Conservation (phyloP, 2,797 vertebrate genomes). For the Mormyrus hasselquistii region DNA sequence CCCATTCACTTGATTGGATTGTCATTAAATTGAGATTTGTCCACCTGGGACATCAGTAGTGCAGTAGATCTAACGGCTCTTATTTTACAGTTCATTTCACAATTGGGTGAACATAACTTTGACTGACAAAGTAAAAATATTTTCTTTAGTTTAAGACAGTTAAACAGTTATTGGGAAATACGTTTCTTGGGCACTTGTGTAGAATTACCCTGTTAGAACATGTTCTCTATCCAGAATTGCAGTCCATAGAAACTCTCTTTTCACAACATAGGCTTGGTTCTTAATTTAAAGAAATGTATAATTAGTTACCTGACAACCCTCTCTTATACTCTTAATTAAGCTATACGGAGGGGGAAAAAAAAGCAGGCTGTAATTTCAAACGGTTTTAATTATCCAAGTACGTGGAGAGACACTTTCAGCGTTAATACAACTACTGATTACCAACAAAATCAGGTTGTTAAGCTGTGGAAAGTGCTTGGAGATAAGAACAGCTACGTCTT, state of each 20-base stretch:
- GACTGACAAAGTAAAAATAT: neutral
- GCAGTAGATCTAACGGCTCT: neutral
- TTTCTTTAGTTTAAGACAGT: neutral
- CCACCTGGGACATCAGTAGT: constrained; percentile 24
- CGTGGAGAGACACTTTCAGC: neutral
- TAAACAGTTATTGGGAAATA: neutral
- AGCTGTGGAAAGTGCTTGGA: neutral
- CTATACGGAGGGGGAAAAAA: neutral
- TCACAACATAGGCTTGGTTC: neutral
- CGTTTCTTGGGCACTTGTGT: neutral
- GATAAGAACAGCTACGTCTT: neutral
- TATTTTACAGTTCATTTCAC: neutral
- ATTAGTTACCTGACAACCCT: neutral
- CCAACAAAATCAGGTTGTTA: neutral
- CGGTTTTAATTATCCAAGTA: neutral
- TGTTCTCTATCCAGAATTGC: neutral
- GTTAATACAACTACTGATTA: neutral
- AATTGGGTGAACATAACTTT: neutral
- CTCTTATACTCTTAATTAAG: neutral
- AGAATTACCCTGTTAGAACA: neutral
- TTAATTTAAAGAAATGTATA: neutral
- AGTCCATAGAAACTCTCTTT: neutral
- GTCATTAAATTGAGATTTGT: constrained; percentile 26
- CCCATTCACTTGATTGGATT: neutral
- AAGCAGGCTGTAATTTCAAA: neutral